These are phyloP conservation scores for Apocrypta bakeri DNA, from an alignment of 1,140 invertebrate species.

Conservation along the genomic window DNA sequence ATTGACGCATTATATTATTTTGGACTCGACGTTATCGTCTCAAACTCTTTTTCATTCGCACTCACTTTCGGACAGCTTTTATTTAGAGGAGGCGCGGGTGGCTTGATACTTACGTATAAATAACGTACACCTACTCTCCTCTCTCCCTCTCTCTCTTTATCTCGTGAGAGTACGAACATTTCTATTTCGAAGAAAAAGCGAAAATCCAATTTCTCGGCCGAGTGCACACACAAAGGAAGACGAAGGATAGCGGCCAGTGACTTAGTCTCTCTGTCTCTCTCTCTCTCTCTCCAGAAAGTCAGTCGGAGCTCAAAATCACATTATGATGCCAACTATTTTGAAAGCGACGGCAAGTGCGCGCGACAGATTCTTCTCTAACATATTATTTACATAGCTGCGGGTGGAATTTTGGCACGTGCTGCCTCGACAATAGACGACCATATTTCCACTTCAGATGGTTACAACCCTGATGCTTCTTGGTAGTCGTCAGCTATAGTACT, in stretches of 20 bases:
- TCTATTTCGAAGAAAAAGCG: slow-evolving; percentile 41
- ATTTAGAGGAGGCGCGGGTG: not conserved
- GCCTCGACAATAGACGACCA: slow-evolving; percentile 61
- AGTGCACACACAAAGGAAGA: slow-evolving; percentile 28
- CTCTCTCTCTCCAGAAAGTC: slow-evolving; percentile 31
- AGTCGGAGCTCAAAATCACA: slow-evolving; percentile 40
- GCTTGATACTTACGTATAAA: slow-evolving; percentile 10
- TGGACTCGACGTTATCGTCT: not conserved
- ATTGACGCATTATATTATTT: not conserved
- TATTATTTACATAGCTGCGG: slow-evolving; percentile 48
- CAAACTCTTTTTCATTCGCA: not conserved
- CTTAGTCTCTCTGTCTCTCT: not conserved
- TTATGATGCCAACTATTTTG: slow-evolving; percentile 49
- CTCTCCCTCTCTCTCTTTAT: too few species aligned
- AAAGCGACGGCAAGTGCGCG: slow-evolving; percentile 34
- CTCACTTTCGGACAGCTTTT: not conserved
- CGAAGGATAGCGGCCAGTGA: not conserved
- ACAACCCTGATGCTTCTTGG: slow-evolving; percentile 51
- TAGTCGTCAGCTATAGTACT: slow-evolving; percentile 36
- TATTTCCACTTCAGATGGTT: slow-evolving; percentile 65
- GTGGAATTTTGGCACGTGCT: slow-evolving; percentile 64
- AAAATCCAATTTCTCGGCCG: slow-evolving; percentile 49
- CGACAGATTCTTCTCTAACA: slow-evolving; percentile 46
- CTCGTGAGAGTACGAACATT: not conserved
- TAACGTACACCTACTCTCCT: not conserved